Evolutionary conservation across 2,888 invertebrate genomes (phyloP), one percentile per base, ranked within the genome.

Genomic region (Lasiommata megera): DNA sequence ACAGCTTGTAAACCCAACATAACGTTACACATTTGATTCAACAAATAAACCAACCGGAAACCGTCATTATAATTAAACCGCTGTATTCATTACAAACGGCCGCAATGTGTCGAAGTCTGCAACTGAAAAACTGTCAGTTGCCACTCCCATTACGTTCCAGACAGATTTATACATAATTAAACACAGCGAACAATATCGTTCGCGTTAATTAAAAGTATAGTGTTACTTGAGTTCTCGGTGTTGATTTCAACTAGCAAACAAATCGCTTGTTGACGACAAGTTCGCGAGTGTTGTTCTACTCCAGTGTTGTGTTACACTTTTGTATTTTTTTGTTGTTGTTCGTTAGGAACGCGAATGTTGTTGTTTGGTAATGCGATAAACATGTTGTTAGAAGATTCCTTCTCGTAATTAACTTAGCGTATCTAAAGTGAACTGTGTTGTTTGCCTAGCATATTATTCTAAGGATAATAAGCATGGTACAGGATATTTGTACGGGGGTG

Each of bases 121-220:
- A 40, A 51, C 48, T 55, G 53, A 60, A 60, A 62, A 66, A 58
- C 64, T 67, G 67, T 64, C 70, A 68, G 64, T 62, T 58, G 62
- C 46, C 63, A 67, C 61, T 64, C 60, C 61, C 38, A 60, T 58
- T 60, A 56, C 50, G 47, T 44, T 50, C 44, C 47, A 37, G 46
- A 63, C 53, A 46, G 60, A 50, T 64, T 63, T 61, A 36, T 53
- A 54, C 58, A 60, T 64, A 70, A 69, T 67, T 67, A 63, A 67
- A 63, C 55, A 62, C 55, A 67, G 17, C 44, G 69, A 68, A 62
- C 62, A 61, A 65, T 67, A 72, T 71, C 70, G 64, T 67, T 68
- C 61, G 58, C 68, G 65, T 74, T 73, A 72, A 74, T 77, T 73
- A 74, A 77, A 74, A 71, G 66, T 70, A 60, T 64, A 61, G 61